These are phyloP conservation scores for Furcifer pardalis DNA, from an alignment of 2,797 vertebrate genomes.

Conservation along the genomic window DNA sequence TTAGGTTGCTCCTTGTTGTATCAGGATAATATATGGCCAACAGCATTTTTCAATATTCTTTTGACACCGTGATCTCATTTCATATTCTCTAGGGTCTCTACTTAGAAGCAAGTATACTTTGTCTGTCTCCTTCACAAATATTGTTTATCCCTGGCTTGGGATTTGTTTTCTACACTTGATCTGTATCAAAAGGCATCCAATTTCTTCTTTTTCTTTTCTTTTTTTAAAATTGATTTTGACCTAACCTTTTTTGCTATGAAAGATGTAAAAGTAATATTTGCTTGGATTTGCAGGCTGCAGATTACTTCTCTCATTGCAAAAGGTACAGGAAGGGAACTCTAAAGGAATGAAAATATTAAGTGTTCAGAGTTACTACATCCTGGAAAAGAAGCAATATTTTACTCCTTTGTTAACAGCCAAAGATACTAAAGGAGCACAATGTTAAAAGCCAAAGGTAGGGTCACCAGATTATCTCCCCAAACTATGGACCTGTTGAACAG, in stretches of 20 bases:
- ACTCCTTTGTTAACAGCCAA: background rate
- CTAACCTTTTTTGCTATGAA: constrained; percentile 26
- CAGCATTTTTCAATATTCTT: constrained; percentile 26
- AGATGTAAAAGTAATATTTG: constrained; percentile 22
- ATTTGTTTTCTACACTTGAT: constrained; percentile 40
- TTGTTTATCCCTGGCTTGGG: constrained; percentile 16
- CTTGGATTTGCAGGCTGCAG: constrained; percentile 7
- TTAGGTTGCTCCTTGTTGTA: background rate
- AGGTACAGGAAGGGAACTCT: background rate
- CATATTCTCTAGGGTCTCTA: constrained; percentile 5
- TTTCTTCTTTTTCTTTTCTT: background rate
- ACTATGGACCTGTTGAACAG: background rate
- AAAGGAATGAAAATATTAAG: constrained; percentile 3
- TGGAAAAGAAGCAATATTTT: background rate
- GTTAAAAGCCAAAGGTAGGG: background rate
- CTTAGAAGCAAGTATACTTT: background rate
- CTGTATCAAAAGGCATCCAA: background rate
- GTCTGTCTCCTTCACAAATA: background rate
- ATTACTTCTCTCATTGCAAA: background rate
- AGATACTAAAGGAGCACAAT: background rate
- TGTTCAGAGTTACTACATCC: background rate
- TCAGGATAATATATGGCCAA: constrained; percentile 6
- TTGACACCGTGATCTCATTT: constrained; percentile 23
- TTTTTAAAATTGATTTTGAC: constrained; percentile 8
- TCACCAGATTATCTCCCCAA: background rate